These are phyloP conservation scores for Lipophrys pholis DNA, from an alignment of 2,113 vertebrate genomes.

Conservation along the genomic window DNA sequence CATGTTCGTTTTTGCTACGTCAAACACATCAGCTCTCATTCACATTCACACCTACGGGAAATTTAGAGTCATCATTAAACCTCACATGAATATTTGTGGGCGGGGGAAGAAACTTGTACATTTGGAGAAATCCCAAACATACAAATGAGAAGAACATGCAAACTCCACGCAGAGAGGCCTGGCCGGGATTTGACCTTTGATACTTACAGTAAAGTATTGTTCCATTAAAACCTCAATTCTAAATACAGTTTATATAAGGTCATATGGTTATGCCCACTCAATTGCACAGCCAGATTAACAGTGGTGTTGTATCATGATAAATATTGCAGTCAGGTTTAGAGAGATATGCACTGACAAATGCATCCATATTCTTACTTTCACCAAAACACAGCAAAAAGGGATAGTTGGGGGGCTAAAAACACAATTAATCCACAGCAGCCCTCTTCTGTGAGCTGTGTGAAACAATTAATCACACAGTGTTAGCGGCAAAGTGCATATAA, in stretches of 20 bases:
- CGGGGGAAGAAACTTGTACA: too few species aligned
- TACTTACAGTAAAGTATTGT: constrained; percentile 13
- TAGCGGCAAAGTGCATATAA: constrained; percentile 31
- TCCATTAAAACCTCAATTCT: constrained; percentile 14
- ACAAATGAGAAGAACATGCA: too few species aligned
- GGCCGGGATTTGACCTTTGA: too few species aligned
- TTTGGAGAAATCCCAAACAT: too few species aligned
- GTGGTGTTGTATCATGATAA: constrained; percentile 12
- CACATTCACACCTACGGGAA: too few species aligned
- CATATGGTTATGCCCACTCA: constrained; percentile 16
- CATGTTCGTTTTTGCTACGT: too few species aligned
- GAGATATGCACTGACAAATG: neutral
- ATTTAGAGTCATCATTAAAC: too few species aligned
- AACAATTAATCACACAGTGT: constrained; percentile 55
- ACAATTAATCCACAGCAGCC: constrained; percentile 50
- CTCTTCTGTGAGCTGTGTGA: constrained; percentile 31
- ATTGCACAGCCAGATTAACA: constrained; percentile 23
- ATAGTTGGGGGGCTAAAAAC: constrained; percentile 30
- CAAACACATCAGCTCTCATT: too few species aligned
- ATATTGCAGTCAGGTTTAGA: constrained; percentile 15
- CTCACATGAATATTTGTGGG: too few species aligned
- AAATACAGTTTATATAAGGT: constrained; percentile 21
- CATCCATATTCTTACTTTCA: neutral
- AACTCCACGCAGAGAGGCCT: too few species aligned
- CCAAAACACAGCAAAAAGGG: constrained; percentile 10